Evolutionary conservation across 2,888 invertebrate genomes (phyloP).

Genomic region (Crematogaster levior): DNA sequence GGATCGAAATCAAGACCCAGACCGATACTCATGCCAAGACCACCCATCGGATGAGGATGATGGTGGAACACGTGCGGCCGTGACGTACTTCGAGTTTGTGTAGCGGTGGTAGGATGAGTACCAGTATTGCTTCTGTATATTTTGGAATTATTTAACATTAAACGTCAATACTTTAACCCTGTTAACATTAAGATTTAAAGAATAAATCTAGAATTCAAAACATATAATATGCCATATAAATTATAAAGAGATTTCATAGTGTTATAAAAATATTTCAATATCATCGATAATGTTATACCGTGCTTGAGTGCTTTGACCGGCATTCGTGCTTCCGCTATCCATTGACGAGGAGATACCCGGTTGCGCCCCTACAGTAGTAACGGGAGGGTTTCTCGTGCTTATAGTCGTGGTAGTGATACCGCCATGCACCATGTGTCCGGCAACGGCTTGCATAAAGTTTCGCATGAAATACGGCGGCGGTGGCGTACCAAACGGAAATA

Average conservation of each 20-base stretch:
- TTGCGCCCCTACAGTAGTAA: constrained; percentile 68
- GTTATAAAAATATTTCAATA: background rate
- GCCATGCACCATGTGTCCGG: constrained; percentile 85
- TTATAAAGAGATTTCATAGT: background rate
- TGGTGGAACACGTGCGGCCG: constrained; percentile 90
- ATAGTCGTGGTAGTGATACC: constrained; percentile 67
- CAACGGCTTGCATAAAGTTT: constrained; percentile 87
- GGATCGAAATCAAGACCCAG: constrained; percentile 87
- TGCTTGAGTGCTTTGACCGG: constrained; percentile 84
- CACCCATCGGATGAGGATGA: constrained; percentile 87
- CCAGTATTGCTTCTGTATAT: constrained; percentile 87
- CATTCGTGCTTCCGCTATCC: constrained; percentile 77
- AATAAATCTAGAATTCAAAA: background rate
- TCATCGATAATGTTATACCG: constrained; percentile 71
- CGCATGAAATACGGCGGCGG: constrained; percentile 87
- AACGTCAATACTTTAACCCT: background rate
- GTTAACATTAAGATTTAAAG: too few relatives aligned
- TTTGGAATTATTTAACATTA: constrained; percentile 6
- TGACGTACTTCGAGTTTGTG: constrained; percentile 90
- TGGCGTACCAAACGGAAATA: constrained; percentile 85
- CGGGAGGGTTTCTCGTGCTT: constrained; percentile 63
- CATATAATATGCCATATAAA: background rate
- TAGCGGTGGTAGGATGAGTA: constrained; percentile 90
- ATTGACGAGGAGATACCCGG: constrained; percentile 72
- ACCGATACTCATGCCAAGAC: constrained; percentile 80